Evolutionary conservation across 2,888 invertebrate species (phyloP), one percentile per base, ranked within the genome.

Genomic region (Catocala nupta): DNA sequence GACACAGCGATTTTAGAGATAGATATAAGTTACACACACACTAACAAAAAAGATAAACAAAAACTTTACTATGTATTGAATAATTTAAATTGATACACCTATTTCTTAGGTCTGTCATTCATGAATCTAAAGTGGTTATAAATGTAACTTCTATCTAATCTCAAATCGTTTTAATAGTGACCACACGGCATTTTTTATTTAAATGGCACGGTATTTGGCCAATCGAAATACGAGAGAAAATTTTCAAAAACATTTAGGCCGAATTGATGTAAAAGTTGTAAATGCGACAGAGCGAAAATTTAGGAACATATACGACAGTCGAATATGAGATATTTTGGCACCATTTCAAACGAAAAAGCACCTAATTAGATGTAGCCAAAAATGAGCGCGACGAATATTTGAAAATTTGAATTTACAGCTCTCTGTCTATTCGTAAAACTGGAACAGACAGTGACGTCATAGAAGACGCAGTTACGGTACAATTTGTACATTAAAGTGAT

Each of bases 151-250:
- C 42, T 62, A 57, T 58, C 34, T 63, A 33, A 25, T 45, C 43
- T 50, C 51, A 13, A 51, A 57, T 48, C 16, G 45, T 53, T 63
- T 47, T 57, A 60, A 54, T 55, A 66, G 55, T 66, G 68, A 69
- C 47, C 64, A 78, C 63, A 70, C 63, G 63, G 54, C 62, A 43
- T 63, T 53, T 13, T 51, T 59, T 59, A 52, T 55, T 62, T 52
- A 50, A 63, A 75, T 81, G 77, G 75, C 80, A 81, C 77, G 57
- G 50, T 59, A 62, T 76, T 78, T 81, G 81, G 78, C 78, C 72
- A 63, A 73, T 47, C 62, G 55, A 49, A 68, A 58, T 56, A 59
- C 56, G 52, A 36, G 47, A 68, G 59, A 57, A 54, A 47, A 43
- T 2, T 58, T 65, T 55, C 8, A 54, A 71, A 69, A 71, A 70